Percentiles rank a stretch among this genome's conserved stretches.
Conservation (phyloP, 1,140 invertebrate species). For the Dinoponera quadriceps region DNA sequence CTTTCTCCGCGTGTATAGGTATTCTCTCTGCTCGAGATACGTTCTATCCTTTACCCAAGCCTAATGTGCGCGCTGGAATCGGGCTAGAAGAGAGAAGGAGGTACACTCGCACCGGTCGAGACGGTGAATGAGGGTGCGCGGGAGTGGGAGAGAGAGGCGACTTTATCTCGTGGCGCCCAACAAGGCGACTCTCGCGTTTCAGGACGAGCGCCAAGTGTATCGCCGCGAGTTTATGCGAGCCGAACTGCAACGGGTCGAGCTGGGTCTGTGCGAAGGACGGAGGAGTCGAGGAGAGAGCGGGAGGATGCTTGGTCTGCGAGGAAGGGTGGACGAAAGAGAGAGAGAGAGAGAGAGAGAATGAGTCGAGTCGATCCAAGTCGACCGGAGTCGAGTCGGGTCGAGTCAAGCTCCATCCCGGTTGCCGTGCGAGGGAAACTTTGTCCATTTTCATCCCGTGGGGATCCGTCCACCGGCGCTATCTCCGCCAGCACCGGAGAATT, state of each 20-base stretch:
- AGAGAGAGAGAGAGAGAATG: slow-evolving; percentile 10
- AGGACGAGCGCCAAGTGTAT: slow-evolving; percentile 80
- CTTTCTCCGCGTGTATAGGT: slow-evolving; percentile 43
- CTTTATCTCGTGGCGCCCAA: slow-evolving; percentile 73
- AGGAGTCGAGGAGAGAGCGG: not conserved
- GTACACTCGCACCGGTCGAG: slow-evolving; percentile 9
- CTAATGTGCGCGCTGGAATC: slow-evolving; percentile 56
- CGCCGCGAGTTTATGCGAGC: slow-evolving; percentile 79
- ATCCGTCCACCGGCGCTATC: slow-evolving; percentile 68
- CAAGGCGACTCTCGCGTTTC: slow-evolving; percentile 68
- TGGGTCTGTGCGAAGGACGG: slow-evolving; percentile 59
- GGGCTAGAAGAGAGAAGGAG: slow-evolving; percentile 45
- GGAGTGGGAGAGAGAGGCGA: slow-evolving; percentile 59
- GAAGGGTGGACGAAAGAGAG: not conserved
- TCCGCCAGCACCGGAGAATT: slow-evolving; percentile 55
- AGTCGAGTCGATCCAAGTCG: slow-evolving; percentile 58
- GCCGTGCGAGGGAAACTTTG: slow-evolving; percentile 77
- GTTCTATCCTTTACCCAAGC: slow-evolving; percentile 61
- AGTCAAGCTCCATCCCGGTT: slow-evolving; percentile 55
- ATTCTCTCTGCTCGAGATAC: slow-evolving; percentile 54
- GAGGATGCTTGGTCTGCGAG: not conserved
- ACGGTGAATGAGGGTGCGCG: slow-evolving; percentile 39
- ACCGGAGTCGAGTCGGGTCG: slow-evolving; percentile 51
- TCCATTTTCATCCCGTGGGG: slow-evolving; percentile 82
- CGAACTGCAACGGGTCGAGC: slow-evolving; percentile 74